These are phyloP conservation scores for Heteromurus nitidus DNA, from an alignment of 2,888 invertebrate species.

Conservation along the genomic window DNA sequence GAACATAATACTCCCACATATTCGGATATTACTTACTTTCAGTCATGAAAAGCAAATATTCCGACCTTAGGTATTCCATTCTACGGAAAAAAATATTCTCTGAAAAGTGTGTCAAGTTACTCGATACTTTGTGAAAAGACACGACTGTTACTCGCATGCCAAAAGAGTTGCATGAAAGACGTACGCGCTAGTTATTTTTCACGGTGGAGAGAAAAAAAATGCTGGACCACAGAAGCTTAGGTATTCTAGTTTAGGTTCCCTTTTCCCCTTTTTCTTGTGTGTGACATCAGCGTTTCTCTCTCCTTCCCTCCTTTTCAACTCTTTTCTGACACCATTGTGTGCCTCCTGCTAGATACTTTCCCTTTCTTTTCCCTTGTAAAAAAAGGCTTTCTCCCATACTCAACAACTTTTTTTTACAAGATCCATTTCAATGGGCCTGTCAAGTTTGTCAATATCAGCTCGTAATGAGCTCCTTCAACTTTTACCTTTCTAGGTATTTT, in stretches of 20 bases:
- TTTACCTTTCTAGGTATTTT: constrained; percentile 48
- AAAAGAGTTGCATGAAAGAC: background rate
- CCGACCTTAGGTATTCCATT: too few species aligned
- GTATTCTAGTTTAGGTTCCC: background rate
- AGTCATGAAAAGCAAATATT: too few species aligned
- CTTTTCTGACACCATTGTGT: constrained; percentile 37
- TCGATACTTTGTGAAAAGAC: background rate
- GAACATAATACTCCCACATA: background rate
- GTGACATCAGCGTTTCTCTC: constrained; percentile 23
- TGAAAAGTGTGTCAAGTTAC: constrained; percentile 2
- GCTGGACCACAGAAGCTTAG: background rate
- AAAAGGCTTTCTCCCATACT: background rate
- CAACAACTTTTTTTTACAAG: constrained; percentile 51
- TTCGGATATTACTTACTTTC: too few species aligned
- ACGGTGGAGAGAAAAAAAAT: too few species aligned
- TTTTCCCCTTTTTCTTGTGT: constrained; percentile 14
- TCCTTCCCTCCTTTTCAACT: constrained; percentile 14
- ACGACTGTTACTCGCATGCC: background rate
- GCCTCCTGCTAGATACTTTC: background rate
- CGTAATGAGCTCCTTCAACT: constrained; percentile 58
- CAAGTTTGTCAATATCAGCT: constrained; percentile 61
- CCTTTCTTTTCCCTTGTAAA: constrained; percentile 16
- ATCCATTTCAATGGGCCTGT: constrained; percentile 60
- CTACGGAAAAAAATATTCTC: background rate
- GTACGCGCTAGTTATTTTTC: background rate